Evolutionary conservation across 2,113 vertebrate species (phyloP).

Genomic region (Tamias sibiricus): DNA sequence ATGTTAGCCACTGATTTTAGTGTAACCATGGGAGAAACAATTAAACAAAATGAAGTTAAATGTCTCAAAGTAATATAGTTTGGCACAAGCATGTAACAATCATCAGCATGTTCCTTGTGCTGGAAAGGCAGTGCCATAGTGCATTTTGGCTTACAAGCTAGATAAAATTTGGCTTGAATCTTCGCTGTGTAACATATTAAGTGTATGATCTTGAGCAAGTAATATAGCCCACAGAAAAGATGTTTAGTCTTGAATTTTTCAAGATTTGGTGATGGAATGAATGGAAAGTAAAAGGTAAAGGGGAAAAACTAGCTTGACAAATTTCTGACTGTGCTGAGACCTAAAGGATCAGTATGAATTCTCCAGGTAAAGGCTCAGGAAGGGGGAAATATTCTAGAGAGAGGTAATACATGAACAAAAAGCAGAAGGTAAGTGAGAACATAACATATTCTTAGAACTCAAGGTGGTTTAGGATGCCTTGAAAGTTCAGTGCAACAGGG

Average conservation of each 20-base stretch:
- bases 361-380: not conserved
- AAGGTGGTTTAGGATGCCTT: not conserved
- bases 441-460: not conserved
- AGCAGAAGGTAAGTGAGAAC: not conserved
- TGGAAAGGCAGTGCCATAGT: not conserved
- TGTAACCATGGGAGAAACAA: not conserved
- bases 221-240: not conserved
- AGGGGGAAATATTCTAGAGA: not conserved
- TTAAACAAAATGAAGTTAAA: conserved; percentile 12
- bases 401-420: not conserved
- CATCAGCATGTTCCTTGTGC: not conserved
- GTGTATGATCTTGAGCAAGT: not conserved
- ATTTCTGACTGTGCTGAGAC: not conserved
- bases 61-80: not conserved
- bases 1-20: conserved; percentile 18
- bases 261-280: not conserved
- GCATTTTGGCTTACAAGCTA: not conserved
- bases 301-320: not conserved
- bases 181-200: not conserved
- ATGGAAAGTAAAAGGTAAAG: not conserved
- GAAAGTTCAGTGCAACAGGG: not conserved
- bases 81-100: not conserved
- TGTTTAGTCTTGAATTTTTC: not conserved
- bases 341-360: not conserved
- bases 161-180: not conserved